These are phyloP conservation scores for Heliopora coerulea DNA, from an alignment of 92 coral and sea anemone genomes.

Conservation along the genomic window DNA sequence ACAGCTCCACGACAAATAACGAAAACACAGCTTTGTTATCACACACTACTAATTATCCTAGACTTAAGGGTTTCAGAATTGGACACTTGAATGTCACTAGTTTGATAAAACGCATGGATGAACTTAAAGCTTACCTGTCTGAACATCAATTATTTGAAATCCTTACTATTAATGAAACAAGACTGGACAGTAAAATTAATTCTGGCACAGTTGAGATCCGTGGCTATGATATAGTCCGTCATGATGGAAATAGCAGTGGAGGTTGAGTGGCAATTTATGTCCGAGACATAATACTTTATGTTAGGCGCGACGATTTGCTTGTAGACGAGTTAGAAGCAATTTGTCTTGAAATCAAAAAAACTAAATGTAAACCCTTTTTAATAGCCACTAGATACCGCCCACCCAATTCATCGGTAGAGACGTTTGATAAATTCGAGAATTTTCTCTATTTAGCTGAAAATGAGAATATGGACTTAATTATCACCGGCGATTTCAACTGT, in stretches of 20 bases:
- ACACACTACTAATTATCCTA: background rate
- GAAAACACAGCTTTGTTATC: background rate
- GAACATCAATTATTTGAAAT: background rate
- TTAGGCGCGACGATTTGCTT: background rate
- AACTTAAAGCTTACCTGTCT: background rate
- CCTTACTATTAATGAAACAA: background rate
- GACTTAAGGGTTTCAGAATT: no score
- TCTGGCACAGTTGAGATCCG: background rate
- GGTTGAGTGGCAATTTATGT: conserved; percentile 5
- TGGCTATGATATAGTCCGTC: conserved; percentile 15
- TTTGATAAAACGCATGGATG: background rate
- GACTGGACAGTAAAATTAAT: background rate
- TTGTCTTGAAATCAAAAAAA: no score
- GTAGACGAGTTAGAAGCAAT: background rate
- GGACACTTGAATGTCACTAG: background rate
- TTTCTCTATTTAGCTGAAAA: background rate
- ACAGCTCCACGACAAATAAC: background rate
- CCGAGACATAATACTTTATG: background rate
- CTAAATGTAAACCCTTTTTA: background rate
- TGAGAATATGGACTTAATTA: background rate
- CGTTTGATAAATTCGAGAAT: background rate
- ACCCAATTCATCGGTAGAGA: no score
- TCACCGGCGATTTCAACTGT: conserved; percentile 9
- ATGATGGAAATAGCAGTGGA: background rate
- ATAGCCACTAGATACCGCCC: no score